A percentile compares a stretch with the other conserved stretches of the same genome.
phyloP scores from a whole-genome alignment of 2,113 vertebrate species.

The Lamprologus speciosus region DNA sequence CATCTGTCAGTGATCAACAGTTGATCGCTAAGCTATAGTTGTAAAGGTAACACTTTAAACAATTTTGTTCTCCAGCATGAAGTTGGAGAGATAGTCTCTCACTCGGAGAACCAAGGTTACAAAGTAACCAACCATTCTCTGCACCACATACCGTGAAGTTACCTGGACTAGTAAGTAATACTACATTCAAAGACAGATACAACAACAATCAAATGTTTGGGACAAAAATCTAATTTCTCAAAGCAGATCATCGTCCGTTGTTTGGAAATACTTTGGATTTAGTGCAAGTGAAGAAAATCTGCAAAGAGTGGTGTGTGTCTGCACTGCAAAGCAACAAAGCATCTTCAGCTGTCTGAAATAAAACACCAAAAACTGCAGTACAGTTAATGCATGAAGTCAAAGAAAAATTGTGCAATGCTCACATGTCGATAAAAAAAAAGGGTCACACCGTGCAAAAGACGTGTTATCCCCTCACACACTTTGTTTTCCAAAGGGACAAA shows the following conservation, averaged over 20 bases:
- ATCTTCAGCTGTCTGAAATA: not conserved
- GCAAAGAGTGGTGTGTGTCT: not conserved
- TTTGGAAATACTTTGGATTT: not conserved
- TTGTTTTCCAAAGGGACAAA: not conserved
- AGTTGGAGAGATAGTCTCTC: not conserved
- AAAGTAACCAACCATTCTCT: not conserved
- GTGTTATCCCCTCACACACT: not conserved
- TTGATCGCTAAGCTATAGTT: not conserved
- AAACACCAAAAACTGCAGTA: not conserved
- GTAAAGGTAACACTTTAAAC: not conserved
- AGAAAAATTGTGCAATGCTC: not conserved
- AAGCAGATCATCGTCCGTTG: not conserved
- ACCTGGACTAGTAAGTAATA: not conserved
- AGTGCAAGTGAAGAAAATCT: not conserved
- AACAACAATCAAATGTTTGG: not conserved
- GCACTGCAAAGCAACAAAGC: not conserved
- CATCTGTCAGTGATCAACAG: not conserved
- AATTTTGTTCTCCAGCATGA: not conserved
- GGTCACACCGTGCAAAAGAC: not conserved
- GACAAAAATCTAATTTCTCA: not conserved
- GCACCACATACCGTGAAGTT: not conserved
- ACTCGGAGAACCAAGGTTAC: not conserved
- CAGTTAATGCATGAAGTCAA: not conserved
- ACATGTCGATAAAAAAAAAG: not conserved
- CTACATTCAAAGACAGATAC: not conserved